These are phyloP conservation scores for Rhynchophorus ferrugineus DNA, from an alignment of 1,140 invertebrate genomes.

Conservation along the genomic window DNA sequence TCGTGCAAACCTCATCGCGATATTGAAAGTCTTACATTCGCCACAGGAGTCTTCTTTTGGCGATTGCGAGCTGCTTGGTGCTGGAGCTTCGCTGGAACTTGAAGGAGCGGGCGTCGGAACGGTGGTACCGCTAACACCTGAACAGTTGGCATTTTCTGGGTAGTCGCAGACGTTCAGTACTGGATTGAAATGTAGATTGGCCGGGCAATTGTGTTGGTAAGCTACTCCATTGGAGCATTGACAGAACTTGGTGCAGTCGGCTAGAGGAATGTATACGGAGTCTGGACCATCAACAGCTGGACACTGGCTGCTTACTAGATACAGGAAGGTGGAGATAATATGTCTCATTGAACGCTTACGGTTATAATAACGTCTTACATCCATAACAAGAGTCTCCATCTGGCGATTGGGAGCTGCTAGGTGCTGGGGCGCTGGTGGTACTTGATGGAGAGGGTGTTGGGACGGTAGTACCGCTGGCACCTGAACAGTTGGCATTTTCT, in stretches of 20 bases:
- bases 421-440: too few species aligned
- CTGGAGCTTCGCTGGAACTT: too few species aligned
- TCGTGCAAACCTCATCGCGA: background rate
- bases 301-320: conserved; percentile 9
- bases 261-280: conserved; percentile 18
- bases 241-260: conserved; percentile 50
- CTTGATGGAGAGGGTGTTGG: too few species aligned
- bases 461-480: too few species aligned
- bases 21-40: background rate
- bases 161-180: conserved; percentile 48
- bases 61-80: too few species aligned
- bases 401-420: too few species aligned
- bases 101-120: too few species aligned
- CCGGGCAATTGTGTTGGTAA: conserved; percentile 43
- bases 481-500: too few species aligned
- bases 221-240: conserved; percentile 46
- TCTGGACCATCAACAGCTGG: conserved; percentile 19
- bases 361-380: background rate
- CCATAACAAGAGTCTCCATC: too few species aligned
- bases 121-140: conserved; percentile 2
- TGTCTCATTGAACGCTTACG: background rate
- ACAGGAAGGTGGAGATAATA: background rate
- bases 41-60: too few species aligned
- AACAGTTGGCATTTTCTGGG: conserved; percentile 26
- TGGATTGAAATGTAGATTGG: conserved; percentile 47